Conservation (phyloP, 2,797 vertebrate genomes). For the Labeo calbasu region DNA sequence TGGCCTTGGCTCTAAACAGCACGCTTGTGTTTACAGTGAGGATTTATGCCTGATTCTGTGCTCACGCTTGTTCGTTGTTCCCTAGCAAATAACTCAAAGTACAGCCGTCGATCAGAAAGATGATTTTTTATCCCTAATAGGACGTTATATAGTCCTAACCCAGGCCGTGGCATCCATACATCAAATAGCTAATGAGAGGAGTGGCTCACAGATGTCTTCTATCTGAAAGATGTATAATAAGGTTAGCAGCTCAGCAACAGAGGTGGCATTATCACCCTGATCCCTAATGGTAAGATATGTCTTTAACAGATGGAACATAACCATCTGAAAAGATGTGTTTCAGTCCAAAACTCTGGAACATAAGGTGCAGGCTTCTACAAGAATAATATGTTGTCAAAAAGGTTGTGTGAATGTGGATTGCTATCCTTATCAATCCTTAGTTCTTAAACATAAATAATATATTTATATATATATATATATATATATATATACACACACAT, state of each 20-base stretch:
- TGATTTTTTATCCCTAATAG: conserved; percentile 53
- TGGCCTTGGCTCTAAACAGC: not conserved
- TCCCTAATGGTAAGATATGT: conserved; percentile 53
- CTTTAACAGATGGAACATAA: conserved; percentile 55
- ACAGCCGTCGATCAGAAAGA: conserved; percentile 30
- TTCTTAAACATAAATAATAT: too few species aligned
- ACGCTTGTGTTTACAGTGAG: conserved; percentile 34
- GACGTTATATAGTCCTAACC: conserved; percentile 54
- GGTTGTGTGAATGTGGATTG: conserved; percentile 3
- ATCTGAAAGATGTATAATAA: conserved; percentile 57
- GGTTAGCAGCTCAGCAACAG: conserved; percentile 54
- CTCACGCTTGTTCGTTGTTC: conserved; percentile 7
- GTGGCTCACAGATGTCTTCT: conserved; percentile 55
- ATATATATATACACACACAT: not conserved
- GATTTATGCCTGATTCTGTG: conserved; percentile 12
- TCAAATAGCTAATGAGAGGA: conserved; percentile 56
- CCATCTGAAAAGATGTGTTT: conserved; percentile 40
- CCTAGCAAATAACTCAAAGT: conserved; percentile 42
- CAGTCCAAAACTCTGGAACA: conserved; percentile 27
- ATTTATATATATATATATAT: not conserved
- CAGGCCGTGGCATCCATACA: conserved; percentile 47
- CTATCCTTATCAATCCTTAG: not conserved
- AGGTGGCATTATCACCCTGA: conserved; percentile 51
- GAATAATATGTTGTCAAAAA: not conserved
- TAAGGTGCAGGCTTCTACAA: not conserved